Base-by-base conservation (phyloP, 2,113 vertebrate genomes). In the Petroica traversi region DNA sequence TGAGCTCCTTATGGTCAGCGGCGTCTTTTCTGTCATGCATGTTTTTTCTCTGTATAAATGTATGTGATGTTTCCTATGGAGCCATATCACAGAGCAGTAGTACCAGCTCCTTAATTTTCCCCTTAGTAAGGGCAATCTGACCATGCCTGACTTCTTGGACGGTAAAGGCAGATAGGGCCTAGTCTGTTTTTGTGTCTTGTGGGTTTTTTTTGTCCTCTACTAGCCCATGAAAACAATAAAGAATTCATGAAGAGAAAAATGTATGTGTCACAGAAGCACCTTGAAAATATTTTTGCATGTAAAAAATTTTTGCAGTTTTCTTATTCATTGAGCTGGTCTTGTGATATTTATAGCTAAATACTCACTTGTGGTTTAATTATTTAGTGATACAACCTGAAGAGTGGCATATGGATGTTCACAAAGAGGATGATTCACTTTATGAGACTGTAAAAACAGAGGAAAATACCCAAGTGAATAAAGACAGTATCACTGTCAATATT, bases 401-500 rank as follows among this genome's bases (percentile, higher is more conserved):
- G 28, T 45, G 78, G 23, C 55, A 16, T 77, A 31, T 66, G 23
- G 13, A 24, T 36, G 49, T 59, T 81, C 48, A 79, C 28, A 71
- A 95, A 82, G 43, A 43, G 43, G 43, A 43, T 43, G 16, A 43
- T 77, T 83, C 92, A 91, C 41, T 79, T 89, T 79, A n/a, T 95
- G 78, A 80, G 63, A 66, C 74, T 75, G 34, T 73, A 66, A 84
- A 36, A 67, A 25, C 1, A 69, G 91, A 96, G 66, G 75, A 91
- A 34, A 85, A 51, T 88, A n/a, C 34, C 52, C 78, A 84, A 41
- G 88, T 96, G 59, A 94, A 80, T 54, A 49, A 91, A 67, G 59
- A 88, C 59, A 59, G 76, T 63, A 24, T 97, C 61, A 94, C 33
- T 48, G 51, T 97, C 19, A 22, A 84, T 92, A 89, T 98, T 93